These are phyloP conservation scores for Chromis chromis DNA, from an alignment of 2,797 vertebrate genomes.

Conservation along the genomic window DNA sequence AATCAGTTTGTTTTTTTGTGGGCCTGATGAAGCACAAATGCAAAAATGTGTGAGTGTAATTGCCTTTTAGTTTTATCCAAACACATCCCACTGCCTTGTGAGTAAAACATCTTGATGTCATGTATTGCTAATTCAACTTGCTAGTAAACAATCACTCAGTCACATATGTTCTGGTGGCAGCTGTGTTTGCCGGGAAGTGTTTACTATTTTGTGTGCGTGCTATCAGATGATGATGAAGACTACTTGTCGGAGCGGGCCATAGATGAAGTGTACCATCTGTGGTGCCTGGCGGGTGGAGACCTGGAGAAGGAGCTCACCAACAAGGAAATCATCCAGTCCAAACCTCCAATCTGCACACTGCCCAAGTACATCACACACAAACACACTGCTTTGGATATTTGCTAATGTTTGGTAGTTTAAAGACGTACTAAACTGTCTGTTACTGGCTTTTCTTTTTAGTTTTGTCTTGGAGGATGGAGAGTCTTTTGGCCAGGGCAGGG, in stretches of 20 bases:
- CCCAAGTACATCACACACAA: conserved; percentile 87
- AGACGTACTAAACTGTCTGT: background rate
- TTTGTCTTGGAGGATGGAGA: conserved; percentile 97
- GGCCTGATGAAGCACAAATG: background rate
- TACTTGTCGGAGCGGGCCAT: conserved; percentile 93
- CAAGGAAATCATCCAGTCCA: conserved; percentile 97
- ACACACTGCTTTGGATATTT: background rate
- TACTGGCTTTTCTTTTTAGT: conserved; percentile 74
- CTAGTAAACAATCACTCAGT: background rate
- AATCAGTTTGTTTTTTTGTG: background rate
- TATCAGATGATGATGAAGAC: conserved; percentile 86
- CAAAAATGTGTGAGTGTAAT: background rate
- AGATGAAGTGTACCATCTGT: conserved; percentile 97
- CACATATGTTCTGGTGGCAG: background rate
- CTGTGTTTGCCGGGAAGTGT: too few relatives aligned
- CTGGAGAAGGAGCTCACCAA: conserved; percentile 97
- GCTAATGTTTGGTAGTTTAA: background rate
- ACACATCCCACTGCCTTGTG: background rate
- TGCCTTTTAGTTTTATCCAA: background rate
- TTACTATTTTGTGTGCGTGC: background rate
- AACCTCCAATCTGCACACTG: conserved; percentile 96
- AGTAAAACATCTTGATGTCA: background rate
- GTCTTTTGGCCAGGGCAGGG: conserved; percentile 93
- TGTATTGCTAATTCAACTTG: background rate
- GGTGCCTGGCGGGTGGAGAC: conserved; percentile 98